Base-by-base conservation (phyloP, 2,113 vertebrate genomes). In the Neogale vison region DNA sequence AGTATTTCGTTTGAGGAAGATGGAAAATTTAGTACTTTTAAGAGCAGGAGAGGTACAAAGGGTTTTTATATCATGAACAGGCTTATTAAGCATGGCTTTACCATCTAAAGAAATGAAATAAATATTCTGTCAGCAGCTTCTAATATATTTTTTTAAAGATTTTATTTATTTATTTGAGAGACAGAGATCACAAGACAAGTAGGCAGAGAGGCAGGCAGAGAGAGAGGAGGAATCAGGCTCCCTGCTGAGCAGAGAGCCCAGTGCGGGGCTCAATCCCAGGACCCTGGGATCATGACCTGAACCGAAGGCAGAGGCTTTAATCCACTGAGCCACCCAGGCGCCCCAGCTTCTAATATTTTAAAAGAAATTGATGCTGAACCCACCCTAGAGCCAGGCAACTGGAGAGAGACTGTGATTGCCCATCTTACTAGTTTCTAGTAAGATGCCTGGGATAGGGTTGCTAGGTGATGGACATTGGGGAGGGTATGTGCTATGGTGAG, bases 1-100 rank as follows among this genome's bases (percentile, higher is more conserved):
- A 65, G 24, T 90, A 55, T 83, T 96, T 84, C 80, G 18, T 85
- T 90, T 96, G 74, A 94, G 55, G 59, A 86, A 87, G 11, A 88
- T 36, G 34, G 26, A 94, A 92, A 87, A 86, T 86, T 10, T 67
- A 86, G 87, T 77, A 21, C 57, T 90, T 77, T 90, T 20, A 95
- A 71, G 76, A 90, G 14, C 39, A 86, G 52, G 39, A 91, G 39
- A 65, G 10, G 3, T 85, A 59, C n/a, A 6, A 50, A 67, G 26
- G 7, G 47, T 80, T 94, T 94, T 94, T 92, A 52, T 76, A 39
- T 91, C 47, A 61, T 74, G 23, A 88, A 29, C 9, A 96, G 12
- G 12, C 55, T 57, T 94, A 45, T 82, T 88, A 85, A 94, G 24
- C 20, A 69, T 82, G 42, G 31, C 74, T 45, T n/a, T 0, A 23